phyloP scores from a whole-genome alignment of 2,113 vertebrate species.

The Chiloscyllium plagiosum region DNA sequence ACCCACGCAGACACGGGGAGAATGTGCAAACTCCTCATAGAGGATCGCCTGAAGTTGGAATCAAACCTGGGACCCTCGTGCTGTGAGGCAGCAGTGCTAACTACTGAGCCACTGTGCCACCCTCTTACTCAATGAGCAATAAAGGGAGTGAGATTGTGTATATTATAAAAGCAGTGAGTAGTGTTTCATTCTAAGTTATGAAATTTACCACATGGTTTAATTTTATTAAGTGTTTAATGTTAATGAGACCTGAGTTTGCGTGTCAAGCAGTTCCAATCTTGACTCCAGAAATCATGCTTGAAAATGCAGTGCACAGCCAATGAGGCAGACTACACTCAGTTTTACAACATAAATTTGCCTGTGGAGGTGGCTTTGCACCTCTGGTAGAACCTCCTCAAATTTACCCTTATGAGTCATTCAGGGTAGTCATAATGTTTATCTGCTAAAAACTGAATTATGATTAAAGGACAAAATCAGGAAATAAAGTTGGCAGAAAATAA shows the following conservation, averaged over 20 bases:
- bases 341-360: background rate
- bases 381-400: background rate
- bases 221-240: background rate
- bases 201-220: background rate
- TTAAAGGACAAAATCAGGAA: background rate
- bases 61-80: too few species aligned
- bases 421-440: background rate
- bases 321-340: background rate
- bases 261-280: background rate
- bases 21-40: too few species aligned
- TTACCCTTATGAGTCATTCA: background rate
- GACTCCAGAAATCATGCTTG: background rate
- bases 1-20: too few species aligned
- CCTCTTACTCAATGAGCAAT: background rate
- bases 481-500: background rate
- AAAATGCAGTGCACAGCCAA: conserved; percentile 5
- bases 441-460: background rate
- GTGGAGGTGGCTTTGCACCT: background rate
- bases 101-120: too few species aligned
- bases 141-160: background rate
- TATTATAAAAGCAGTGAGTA: background rate
- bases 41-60: too few species aligned
- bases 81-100: too few species aligned
- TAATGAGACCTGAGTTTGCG: background rate
- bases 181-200: background rate